These are phyloP conservation scores for Cherax destructor DNA, from an alignment of 1,140 invertebrate species.

Conservation along the genomic window DNA sequence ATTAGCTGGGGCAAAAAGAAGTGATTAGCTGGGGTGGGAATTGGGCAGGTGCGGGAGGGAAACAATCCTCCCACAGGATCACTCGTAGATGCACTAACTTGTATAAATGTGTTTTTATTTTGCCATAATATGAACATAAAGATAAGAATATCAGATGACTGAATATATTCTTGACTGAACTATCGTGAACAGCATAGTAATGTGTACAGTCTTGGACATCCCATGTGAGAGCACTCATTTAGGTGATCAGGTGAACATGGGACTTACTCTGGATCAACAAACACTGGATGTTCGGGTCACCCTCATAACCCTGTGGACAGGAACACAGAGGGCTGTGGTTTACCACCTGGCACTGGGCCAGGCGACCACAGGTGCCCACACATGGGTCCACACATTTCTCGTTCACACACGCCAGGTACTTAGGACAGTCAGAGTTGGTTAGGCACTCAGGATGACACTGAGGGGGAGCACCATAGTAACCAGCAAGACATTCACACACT, in stretches of 20 bases:
- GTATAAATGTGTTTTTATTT: too few relatives aligned
- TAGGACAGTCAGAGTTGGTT: constrained; percentile 85
- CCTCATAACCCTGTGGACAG: constrained; percentile 74
- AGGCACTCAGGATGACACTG: constrained; percentile 87
- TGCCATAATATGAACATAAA: too few relatives aligned
- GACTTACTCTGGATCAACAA: constrained; percentile 20
- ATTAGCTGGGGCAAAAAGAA: too few relatives aligned
- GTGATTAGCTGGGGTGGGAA: too few relatives aligned
- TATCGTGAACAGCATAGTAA: too few relatives aligned
- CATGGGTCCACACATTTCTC: constrained; percentile 85
- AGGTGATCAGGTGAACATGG: neutral
- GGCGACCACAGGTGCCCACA: constrained; percentile 82
- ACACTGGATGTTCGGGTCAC: constrained; percentile 76
- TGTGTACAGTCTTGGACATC: neutral
- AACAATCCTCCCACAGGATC: too few relatives aligned
- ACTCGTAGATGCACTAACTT: too few relatives aligned
- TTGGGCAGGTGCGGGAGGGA: too few relatives aligned
- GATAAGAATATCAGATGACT: too few relatives aligned
- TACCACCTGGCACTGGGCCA: constrained; percentile 84
- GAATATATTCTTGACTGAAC: too few relatives aligned
- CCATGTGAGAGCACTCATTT: neutral
- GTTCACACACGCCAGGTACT: constrained; percentile 83
- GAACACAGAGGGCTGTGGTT: constrained; percentile 82
- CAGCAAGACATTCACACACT: constrained; percentile 86
- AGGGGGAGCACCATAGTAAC: constrained; percentile 88